Evolutionary conservation across 1,140 invertebrate genomes (phyloP).

Genomic region (Drosophila willistoni): DNA sequence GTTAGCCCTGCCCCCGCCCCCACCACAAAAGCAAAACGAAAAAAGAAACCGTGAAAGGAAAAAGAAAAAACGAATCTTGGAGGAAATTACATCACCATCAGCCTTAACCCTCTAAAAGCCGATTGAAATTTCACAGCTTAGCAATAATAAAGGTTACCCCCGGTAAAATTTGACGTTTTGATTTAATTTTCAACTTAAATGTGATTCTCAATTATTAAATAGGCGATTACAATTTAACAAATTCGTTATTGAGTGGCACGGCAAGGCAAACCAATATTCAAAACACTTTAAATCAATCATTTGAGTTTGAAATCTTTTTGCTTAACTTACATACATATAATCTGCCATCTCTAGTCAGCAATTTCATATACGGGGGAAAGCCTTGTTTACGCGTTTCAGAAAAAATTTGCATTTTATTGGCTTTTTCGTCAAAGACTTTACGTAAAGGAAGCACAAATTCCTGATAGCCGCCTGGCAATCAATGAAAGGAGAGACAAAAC

Average conservation of each 20-base stretch:
- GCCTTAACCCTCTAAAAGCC: neutral
- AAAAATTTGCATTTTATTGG: constrained; percentile 79
- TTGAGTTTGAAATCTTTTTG: neutral
- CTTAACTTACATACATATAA: neutral
- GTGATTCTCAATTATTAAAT: neutral
- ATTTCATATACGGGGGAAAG: constrained; percentile 28
- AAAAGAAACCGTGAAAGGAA: neutral
- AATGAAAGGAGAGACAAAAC: constrained; percentile 26
- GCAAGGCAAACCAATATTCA: neutral
- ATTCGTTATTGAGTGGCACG: neutral
- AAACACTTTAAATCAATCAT: neutral
- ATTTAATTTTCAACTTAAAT: neutral
- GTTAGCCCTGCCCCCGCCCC: too few species aligned
- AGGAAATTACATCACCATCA: neutral
- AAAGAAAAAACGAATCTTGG: neutral
- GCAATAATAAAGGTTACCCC: too few species aligned
- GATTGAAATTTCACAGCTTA: neutral
- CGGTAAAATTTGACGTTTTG: too few species aligned
- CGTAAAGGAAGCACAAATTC: constrained; percentile 9
- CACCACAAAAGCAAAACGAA: neutral
- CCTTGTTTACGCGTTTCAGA: constrained; percentile 57
- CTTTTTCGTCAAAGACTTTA: constrained; percentile 43
- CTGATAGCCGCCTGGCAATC: constrained; percentile 22
- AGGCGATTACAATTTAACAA: neutral
- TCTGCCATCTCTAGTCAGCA: constrained; percentile 34